These are phyloP conservation scores for Sinopyrophorus schimmeli DNA, from an alignment of 2,888 invertebrate species.

Conservation along the genomic window DNA sequence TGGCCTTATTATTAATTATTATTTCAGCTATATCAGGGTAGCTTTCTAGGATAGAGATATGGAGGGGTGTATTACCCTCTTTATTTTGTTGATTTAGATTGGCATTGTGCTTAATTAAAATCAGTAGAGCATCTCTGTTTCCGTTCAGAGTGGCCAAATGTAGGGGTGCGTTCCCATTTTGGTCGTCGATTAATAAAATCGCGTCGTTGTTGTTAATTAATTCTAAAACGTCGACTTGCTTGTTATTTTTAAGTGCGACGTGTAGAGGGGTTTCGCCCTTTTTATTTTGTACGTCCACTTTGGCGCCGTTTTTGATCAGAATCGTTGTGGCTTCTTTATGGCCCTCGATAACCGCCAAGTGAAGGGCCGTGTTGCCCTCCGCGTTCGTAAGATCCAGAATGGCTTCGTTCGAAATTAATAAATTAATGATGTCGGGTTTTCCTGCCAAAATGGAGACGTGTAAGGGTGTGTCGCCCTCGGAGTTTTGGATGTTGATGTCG, in stretches of 20 bases:
- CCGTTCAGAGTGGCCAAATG: too few relatives aligned
- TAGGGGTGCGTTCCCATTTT: background rate
- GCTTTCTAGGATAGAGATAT: background rate
- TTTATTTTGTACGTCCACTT: background rate
- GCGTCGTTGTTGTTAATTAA: background rate
- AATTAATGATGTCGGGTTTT: constrained; percentile 1
- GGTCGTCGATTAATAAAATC: background rate
- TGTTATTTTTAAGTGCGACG: background rate
- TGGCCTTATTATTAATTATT: background rate
- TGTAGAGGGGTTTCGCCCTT: constrained; percentile 8
- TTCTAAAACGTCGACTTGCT: background rate
- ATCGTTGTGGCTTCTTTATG: background rate
- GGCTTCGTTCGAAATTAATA: background rate
- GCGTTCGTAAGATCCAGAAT: background rate
- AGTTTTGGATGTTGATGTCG: background rate
- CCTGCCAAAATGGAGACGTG: background rate
- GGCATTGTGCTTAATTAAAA: background rate
- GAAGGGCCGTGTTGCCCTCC: constrained; percentile 1
- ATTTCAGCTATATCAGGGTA: background rate
- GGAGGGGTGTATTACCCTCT: background rate
- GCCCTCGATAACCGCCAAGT: background rate
- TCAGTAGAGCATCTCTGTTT: too few relatives aligned
- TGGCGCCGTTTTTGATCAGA: background rate
- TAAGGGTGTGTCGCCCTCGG: constrained; percentile 1
- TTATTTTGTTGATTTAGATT: background rate